Evolutionary conservation across 2,797 vertebrate species (phyloP).

Genomic region (Threskiornis aethiopicus): DNA sequence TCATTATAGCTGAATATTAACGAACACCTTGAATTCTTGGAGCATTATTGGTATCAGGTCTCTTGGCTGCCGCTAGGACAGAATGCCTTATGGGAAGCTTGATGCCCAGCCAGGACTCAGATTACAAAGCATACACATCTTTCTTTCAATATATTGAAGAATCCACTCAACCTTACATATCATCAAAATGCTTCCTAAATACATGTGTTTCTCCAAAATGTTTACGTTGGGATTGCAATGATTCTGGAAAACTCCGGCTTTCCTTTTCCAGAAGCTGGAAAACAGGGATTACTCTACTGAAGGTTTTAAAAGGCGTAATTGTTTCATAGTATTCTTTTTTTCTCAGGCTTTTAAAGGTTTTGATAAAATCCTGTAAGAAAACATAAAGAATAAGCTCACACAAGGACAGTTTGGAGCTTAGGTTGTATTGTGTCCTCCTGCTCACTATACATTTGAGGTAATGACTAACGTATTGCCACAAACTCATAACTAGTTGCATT

Average conservation of each 20-base stretch:
- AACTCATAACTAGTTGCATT: not conserved
- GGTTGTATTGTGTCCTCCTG: not conserved
- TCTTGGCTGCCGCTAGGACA: constrained; percentile 32
- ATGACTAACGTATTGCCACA: not conserved
- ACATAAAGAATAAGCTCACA: not conserved
- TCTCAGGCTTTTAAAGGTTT: not conserved
- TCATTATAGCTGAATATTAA: constrained; percentile 57
- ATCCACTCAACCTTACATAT: not conserved
- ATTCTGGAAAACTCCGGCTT: not conserved
- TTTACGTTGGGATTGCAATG: not conserved
- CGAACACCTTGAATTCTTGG: constrained; percentile 50
- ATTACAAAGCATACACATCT: constrained; percentile 24
- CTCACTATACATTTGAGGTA: not conserved
- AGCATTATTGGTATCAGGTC: constrained; percentile 27
- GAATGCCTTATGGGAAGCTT: constrained; percentile 19
- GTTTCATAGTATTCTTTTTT: not conserved
- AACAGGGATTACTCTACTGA: not conserved
- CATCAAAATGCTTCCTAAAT: constrained; percentile 21
- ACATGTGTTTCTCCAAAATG: not conserved
- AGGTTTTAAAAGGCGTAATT: not conserved
- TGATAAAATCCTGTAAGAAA: not conserved
- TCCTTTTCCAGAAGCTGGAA: not conserved
- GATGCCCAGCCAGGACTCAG: constrained; percentile 31
- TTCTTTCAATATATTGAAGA: not conserved
- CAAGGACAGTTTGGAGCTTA: not conserved